phyloP scores from a whole-genome alignment of 92 coral and sea anemone genomes.

The Desmophyllum pertusum region DNA sequence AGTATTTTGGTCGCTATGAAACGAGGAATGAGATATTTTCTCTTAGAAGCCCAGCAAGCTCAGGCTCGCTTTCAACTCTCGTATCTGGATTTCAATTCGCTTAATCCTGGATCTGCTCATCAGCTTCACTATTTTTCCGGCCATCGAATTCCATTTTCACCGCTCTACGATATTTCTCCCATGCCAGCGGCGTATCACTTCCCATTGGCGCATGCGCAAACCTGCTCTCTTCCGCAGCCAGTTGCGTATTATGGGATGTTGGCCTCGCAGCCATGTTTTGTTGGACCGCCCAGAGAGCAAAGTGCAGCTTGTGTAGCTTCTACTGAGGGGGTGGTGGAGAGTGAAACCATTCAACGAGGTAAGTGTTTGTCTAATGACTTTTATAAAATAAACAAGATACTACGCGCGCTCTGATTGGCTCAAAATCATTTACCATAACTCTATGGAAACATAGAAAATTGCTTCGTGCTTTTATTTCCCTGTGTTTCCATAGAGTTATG shows the following conservation, averaged over 20 bases:
- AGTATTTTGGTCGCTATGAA: conserved; percentile 28
- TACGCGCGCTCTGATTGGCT: no score
- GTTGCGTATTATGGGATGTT: conserved; percentile 44
- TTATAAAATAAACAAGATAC: no score
- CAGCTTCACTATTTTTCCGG: conserved; percentile 32
- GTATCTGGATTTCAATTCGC: conserved; percentile 24
- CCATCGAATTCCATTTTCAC: conserved; percentile 14
- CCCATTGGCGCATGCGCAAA: conserved; percentile 25
- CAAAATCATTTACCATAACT: no score
- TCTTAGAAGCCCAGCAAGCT: conserved; percentile 28
- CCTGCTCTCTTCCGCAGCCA: conserved; percentile 27
- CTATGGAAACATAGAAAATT: no score
- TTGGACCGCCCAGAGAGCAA: conserved; percentile 39
- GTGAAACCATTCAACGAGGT: conserved; percentile 31
- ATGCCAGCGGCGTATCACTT: conserved; percentile 36
- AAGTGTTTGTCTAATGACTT: background rate
- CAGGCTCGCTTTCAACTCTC: conserved; percentile 13
- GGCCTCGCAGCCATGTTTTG: conserved; percentile 30
- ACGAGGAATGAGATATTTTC: conserved; percentile 31
- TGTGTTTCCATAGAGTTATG: no score
- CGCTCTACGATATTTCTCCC: conserved; percentile 35
- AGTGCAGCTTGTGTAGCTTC: background rate
- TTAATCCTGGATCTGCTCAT: conserved; percentile 16
- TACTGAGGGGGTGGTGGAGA: conserved; percentile 14
- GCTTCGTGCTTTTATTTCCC: no score